Evolutionary conservation across 30 jellyfish, hydroid and myxozoan species (phyloP), one percentile per base, ranked within the genome.

Genomic region (Chrysaora quinquecirrha): DNA sequence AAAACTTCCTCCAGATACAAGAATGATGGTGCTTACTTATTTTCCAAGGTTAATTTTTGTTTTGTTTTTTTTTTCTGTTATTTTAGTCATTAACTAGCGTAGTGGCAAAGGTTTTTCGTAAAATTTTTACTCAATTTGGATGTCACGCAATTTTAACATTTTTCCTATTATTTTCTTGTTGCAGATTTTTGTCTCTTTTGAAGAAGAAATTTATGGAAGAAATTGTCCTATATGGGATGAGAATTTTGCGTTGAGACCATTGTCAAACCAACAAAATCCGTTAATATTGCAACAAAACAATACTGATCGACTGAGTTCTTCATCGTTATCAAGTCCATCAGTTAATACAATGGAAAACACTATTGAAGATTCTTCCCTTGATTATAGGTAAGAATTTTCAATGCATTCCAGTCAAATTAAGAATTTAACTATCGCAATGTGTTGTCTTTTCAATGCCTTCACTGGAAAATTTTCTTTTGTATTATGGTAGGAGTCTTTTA

Each of bases 1-100:
- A 30, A 91, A 91, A 32, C 82, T 91, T 1, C 98, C 98, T 0
- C 96, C 98, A 0, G 98, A 91, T 54, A 91, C 98, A n/a, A 74
- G 98, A 54, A 79, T 73, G 43, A 85, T 77, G 83, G 98, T 91
- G 10, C 73, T 91, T 63, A 76, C 96, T 2, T 95, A 91, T 60
- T 91, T 91, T 72, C 98, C 98, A 30, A 72, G 98, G 98, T 91
- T 72, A n/a, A 14, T 43, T 23, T 2, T 33, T 3, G 30, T 43
- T 43, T 43, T 43, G 9, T 43, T 6, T 16, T 16, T 16, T 16
- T 43, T 43, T 43, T 43, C 58, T 43, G n/a, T n/a, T n/a, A n/a
- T n/a, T n/a, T n/a, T n/a, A n/a, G n/a, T n/a, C n/a, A n/a, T n/a
- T n/a, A n/a, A n/a, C n/a, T n/a, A n/a, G n/a, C n/a, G n/a, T n/a